Percentiles rank a stretch among this genome's conserved stretches.
Evolutionary conservation across 2,113 vertebrate genomes (phyloP).

Genomic region (Toxotes chatareus): DNA sequence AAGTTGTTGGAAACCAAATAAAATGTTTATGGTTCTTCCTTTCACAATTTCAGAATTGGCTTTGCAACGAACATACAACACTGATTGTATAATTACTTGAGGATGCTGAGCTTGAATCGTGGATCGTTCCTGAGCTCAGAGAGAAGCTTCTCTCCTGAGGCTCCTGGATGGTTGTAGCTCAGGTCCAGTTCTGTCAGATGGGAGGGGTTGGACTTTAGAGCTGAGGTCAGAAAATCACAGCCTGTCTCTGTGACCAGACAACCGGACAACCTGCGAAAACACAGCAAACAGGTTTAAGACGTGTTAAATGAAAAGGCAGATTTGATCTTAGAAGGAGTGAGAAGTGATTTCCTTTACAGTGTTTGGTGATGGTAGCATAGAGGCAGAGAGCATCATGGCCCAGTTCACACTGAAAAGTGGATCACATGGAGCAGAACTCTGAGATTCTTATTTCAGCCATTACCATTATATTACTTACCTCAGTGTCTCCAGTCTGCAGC

Average conservation of each 20-base stretch:
- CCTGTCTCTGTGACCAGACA: slow-evolving; percentile 63
- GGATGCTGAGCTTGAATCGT: neutral
- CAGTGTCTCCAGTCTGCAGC: slow-evolving; percentile 62
- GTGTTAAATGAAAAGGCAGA: no score
- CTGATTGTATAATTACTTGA: slow-evolving; percentile 44
- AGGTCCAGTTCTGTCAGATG: slow-evolving; percentile 68
- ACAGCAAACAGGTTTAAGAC: neutral
- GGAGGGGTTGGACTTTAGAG: slow-evolving; percentile 40
- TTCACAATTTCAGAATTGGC: no score
- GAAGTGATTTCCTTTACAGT: no score
- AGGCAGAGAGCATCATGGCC: no score
- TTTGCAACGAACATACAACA: no score
- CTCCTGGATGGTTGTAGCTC: slow-evolving; percentile 67
- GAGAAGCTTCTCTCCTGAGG: neutral
- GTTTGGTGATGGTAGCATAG: no score
- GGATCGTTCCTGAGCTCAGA: neutral
- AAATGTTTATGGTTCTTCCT: no score
- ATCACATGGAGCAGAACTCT: no score
- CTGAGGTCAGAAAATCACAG: slow-evolving; percentile 55
- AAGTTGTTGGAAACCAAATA: no score
- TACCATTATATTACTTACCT: slow-evolving; percentile 44
- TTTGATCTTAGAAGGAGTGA: no score
- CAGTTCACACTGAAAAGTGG: no score
- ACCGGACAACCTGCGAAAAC: slow-evolving; percentile 63
- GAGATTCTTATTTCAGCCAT: no score